Evolutionary conservation across 2,888 invertebrate genomes (phyloP).

Genomic region (Lagria hirta): DNA sequence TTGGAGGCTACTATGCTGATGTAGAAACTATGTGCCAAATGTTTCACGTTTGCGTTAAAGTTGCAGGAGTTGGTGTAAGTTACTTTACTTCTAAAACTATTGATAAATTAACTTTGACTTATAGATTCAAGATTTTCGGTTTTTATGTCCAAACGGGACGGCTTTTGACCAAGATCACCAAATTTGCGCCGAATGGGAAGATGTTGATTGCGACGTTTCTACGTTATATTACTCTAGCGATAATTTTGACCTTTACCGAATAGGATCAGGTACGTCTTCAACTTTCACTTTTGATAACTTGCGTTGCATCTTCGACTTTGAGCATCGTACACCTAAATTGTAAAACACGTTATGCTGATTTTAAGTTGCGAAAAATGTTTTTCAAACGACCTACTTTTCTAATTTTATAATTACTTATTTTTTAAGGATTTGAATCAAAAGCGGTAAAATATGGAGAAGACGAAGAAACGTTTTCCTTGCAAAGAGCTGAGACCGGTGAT

Average conservation of each 20-base stretch:
- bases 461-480: conserved; percentile 71
- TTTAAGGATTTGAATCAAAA: conserved; percentile 65
- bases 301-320: conserved; percentile 22
- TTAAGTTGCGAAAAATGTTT: conserved; percentile 13
- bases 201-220: conserved; percentile 82
- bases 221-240: conserved; percentile 79
- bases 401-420: conserved; percentile 5
- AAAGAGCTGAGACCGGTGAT: conserved; percentile 70
- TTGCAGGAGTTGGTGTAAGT: conserved; percentile 73
- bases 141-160: conserved; percentile 87
- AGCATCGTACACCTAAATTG: conserved; percentile 15
- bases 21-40: conserved; percentile 85
- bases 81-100: too few relatives aligned
- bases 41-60: conserved; percentile 86
- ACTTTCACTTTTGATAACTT: conserved; percentile 21
- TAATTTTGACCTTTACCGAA: conserved; percentile 82
- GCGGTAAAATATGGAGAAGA: conserved; percentile 65
- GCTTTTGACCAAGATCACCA: conserved; percentile 91
- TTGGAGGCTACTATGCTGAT: conserved; percentile 88
- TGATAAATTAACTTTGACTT: too few relatives aligned
- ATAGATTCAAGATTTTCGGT: conserved; percentile 77
- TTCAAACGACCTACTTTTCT: background rate
- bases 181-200: conserved; percentile 90
- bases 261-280: conserved; percentile 70
- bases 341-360: conserved; percentile 14